Base-by-base conservation (phyloP, 2,888 invertebrate species). In the Pollenia amentaria region DNA sequence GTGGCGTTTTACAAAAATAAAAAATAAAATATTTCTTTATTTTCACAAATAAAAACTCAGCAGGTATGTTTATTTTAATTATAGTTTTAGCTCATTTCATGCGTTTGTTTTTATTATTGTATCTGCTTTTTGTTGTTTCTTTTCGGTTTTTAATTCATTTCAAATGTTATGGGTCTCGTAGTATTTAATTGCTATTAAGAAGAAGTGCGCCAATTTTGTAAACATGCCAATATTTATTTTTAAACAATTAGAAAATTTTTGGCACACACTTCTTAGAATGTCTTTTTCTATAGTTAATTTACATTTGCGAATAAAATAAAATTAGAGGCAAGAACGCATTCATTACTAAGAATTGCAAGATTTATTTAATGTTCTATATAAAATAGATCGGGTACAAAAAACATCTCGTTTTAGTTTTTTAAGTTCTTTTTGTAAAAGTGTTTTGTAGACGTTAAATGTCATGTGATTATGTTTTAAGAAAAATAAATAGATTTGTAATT, bases 141-240 rank as follows among this genome's bases (percentile, higher is more conserved):
- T 10, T 83, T 62, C 29, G 6, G 1, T 79, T 40, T 84, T 78
- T 29, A 64, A 55, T 81, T 62, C 55, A 70, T 80, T 84, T 80
- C 51, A 86, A 81, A 84, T 78, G 73, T 79, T 78, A 82, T 70
- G 82, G 67, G 53, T 51, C 40, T 75, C 46, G 80, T 84, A 51
- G 81, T 88, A 80, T 86, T 88, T 83, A 86, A 83, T 86, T 87
- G 87, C 84, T 73, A 60, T 77, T 75, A 75, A 75, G 55, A 81
- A 84, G 88, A 88, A 88, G 88, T 87, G 88, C 88, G 88, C 88
- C 88, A 87, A 80, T 81, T 88, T 88, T 87, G 87, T 85, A 76
- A 62, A 82, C 75, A 42, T 88, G 88, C 88, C 88, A 89, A 89
- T 76, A 82, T 81, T 84, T 88, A 86, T 81, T 84, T 85, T 84